Evolutionary conservation across 2,888 invertebrate species (phyloP).

Genomic region (Andrena haemorrhoa): DNA sequence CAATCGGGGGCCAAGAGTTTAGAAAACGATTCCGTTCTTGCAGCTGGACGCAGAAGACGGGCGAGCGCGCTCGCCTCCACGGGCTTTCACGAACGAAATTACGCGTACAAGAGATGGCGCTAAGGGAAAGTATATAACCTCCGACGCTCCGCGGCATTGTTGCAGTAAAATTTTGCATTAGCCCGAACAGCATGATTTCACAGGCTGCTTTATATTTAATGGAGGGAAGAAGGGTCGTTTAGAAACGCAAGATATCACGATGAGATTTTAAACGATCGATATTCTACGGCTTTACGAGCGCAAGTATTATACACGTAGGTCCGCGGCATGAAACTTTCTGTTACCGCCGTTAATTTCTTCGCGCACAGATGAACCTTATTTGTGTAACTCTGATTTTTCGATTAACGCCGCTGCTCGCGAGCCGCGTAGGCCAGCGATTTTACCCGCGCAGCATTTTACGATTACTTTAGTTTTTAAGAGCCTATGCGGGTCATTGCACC

Average conservation of each 20-base stretch:
- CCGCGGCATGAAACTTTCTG: neutral
- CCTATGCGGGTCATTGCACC: conserved; percentile 54
- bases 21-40: conserved; percentile 10
- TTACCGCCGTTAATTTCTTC: neutral
- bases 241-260: conserved; percentile 60
- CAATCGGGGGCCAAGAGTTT: conserved; percentile 21
- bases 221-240: conserved; percentile 4
- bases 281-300: conserved; percentile 41
- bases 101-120: conserved; percentile 5
- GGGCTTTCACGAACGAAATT: conserved; percentile 55
- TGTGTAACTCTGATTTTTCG: neutral
- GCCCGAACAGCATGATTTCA: neutral
- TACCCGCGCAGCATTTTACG: conserved; percentile 11
- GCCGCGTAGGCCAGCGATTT: too few species aligned
- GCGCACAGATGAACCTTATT: neutral
- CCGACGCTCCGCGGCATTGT: neutral
- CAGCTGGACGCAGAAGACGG: neutral
- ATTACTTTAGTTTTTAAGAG: conserved; percentile 32
- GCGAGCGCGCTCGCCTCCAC: neutral
- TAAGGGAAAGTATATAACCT: conserved; percentile 33
- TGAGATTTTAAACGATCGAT: conserved; percentile 71
- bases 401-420: neutral
- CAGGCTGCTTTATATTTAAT: neutral
- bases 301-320: neutral
- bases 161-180: conserved; percentile 2